Percentiles rank a stretch among this genome's conserved stretches.
phyloP scores from a whole-genome alignment of 2,113 vertebrate species.

The Cephalopterus ornatus region DNA sequence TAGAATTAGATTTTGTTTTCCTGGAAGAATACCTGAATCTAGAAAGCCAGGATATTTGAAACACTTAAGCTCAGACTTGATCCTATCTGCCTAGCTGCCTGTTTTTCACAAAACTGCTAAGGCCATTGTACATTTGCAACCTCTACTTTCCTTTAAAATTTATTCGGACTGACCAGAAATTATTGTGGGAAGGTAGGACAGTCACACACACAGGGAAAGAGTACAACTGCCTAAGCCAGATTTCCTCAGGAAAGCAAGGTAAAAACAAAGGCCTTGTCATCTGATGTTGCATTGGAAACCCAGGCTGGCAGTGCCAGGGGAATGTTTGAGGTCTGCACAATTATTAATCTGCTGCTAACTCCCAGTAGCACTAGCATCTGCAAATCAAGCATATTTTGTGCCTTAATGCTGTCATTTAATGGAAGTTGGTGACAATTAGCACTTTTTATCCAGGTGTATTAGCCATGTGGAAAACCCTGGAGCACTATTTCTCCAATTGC shows the following conservation, averaged over 20 bases:
- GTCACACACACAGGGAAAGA: not conserved
- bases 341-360: slow-evolving; percentile 41
- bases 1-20: not conserved
- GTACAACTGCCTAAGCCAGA: not conserved
- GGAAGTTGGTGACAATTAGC: slow-evolving; percentile 50
- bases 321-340: slow-evolving; percentile 2
- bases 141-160: not conserved
- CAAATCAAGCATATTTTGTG: slow-evolving; percentile 52
- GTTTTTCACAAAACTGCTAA: not conserved
- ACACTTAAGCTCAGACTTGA: not conserved
- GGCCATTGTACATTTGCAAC: not conserved
- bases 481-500: not conserved
- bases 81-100: not conserved
- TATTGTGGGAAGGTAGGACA: not conserved
- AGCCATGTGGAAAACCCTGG: slow-evolving; percentile 25
- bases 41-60: not conserved
- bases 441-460: slow-evolving; percentile 52
- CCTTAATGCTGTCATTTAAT: slow-evolving; percentile 52
- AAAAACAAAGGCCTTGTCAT: not conserved
- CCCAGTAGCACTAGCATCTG: slow-evolving; percentile 17
- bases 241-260: slow-evolving; percentile 13
- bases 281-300: not conserved
- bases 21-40: not conserved
- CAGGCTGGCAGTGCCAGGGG: slow-evolving; percentile 12
- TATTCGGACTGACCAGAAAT: not conserved